Evolutionary conservation across 2,888 invertebrate genomes (phyloP).

Genomic region (Drosophila longiperda): DNA sequence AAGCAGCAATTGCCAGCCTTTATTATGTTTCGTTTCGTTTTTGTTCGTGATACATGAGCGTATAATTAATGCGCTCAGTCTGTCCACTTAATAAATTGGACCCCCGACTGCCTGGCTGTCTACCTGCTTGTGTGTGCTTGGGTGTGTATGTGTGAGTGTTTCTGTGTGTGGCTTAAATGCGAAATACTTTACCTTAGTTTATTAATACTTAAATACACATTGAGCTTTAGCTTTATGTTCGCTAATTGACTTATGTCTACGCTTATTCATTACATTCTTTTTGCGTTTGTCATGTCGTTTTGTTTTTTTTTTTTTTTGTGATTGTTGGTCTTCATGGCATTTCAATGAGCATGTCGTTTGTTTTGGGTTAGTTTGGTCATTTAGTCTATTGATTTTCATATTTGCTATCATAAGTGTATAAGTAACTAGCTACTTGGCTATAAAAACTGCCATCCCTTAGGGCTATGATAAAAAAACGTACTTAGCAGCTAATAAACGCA

Average conservation of each 20-base stretch:
- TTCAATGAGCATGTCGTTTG: slow-evolving; percentile 76
- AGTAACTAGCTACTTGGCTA: slow-evolving; percentile 44
- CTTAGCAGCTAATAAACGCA: slow-evolving; percentile 80
- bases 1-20: slow-evolving; percentile 65
- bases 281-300: slow-evolving; percentile 31
- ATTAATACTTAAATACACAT: slow-evolving; percentile 79
- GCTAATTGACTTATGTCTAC: slow-evolving; percentile 74
- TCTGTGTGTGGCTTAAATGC: slow-evolving; percentile 43
- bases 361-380: slow-evolving; percentile 68
- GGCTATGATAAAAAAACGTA: slow-evolving; percentile 44
- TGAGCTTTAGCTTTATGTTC: slow-evolving; percentile 67
- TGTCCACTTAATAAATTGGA: slow-evolving; percentile 65
- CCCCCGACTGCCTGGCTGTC: slow-evolving; percentile 18
- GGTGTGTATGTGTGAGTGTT: slow-evolving; percentile 6
- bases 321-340: slow-evolving; percentile 60
- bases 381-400: slow-evolving; percentile 77
- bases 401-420: slow-evolving; percentile 49
- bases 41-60: slow-evolving; percentile 47
- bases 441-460: slow-evolving; percentile 33
- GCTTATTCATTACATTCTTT: slow-evolving; percentile 38
- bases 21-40: slow-evolving; percentile 47
- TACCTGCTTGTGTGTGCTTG: slow-evolving; percentile 11
- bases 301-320: slow-evolving; percentile 3
- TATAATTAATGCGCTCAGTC: slow-evolving; percentile 68
- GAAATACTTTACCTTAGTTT: slow-evolving; percentile 69